Conservation (phyloP, 2,797 vertebrate genomes). For the Pelochelys cantorii region DNA sequence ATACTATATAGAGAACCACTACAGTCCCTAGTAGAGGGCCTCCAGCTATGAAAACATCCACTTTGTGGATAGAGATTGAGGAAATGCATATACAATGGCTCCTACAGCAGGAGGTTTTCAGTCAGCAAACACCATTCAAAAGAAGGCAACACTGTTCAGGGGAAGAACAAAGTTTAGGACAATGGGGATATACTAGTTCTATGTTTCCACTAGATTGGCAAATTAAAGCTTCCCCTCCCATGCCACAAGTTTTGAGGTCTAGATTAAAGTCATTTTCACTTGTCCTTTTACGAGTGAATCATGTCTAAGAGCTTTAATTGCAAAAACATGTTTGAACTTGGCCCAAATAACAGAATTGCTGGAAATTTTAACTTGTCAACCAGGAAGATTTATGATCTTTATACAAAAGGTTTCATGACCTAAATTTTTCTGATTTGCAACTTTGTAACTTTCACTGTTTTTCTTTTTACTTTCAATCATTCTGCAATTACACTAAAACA, state of each 20-base stretch:
- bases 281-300: background rate
- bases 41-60: background rate
- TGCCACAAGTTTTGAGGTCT: slow-evolving; percentile 10
- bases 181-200: background rate
- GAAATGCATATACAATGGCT: background rate
- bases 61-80: background rate
- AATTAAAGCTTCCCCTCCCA: background rate
- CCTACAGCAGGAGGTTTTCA: background rate
- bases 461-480: background rate
- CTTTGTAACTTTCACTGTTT: background rate
- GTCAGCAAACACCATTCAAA: background rate
- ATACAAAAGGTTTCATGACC: too few relatives aligned
- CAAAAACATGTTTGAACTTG: too few relatives aligned
- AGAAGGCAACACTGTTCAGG: background rate
- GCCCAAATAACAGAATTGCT: too few relatives aligned
- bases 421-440: background rate
- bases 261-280: slow-evolving; percentile 29
- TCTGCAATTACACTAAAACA: slow-evolving; percentile 18
- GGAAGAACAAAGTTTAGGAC: slow-evolving; percentile 6
- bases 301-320: too few relatives aligned
- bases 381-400: too few relatives aligned
- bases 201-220: background rate
- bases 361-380: too few relatives aligned
- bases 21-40: background rate
- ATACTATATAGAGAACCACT: background rate